These are phyloP conservation scores for Paracanthobrama guichenoti DNA, from an alignment of 2,113 vertebrate species.

Conservation along the genomic window DNA sequence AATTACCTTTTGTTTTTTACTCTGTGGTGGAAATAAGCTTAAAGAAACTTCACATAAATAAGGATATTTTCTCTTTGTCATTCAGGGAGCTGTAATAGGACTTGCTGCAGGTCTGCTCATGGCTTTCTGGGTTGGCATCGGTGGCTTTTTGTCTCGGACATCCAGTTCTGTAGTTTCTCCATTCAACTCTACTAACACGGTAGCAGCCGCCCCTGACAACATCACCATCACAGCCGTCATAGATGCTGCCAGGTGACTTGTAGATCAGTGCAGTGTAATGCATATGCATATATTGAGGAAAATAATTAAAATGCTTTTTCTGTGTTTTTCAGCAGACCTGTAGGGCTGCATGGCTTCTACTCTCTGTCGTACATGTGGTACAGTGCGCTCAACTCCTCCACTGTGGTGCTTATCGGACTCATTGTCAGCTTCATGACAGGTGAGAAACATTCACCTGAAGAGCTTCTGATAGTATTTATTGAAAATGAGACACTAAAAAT, in stretches of 20 bases:
- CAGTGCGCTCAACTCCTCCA: conserved; percentile 85
- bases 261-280: not conserved
- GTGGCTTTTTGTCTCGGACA: conserved; percentile 72
- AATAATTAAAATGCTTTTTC: not conserved
- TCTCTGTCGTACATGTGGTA: conserved; percentile 95
- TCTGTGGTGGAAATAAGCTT: too few species aligned
- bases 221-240: conserved; percentile 54
- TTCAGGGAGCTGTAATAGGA: conserved; percentile 84
- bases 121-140: conserved; percentile 91
- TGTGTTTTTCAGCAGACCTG: conserved; percentile 62
- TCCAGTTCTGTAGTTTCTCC: rapidly evolving
- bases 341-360: conserved; percentile 83
- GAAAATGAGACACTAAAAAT: not conserved
- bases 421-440: conserved; percentile 87
- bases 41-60: not conserved
- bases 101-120: conserved; percentile 80
- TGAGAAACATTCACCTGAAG: conserved; percentile 53
- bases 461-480: not conserved
- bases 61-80: not conserved
- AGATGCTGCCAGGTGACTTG: conserved; percentile 69
- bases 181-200: conserved; percentile 48
- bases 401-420: conserved; percentile 84
- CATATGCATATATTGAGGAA: not conserved
- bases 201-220: conserved; percentile 59
- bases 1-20: too few species aligned